A percentile compares a stretch with the other conserved stretches of the same genome.
phyloP scores from a whole-genome alignment of 1,140 invertebrate genomes.

The Grapholita molesta region DNA sequence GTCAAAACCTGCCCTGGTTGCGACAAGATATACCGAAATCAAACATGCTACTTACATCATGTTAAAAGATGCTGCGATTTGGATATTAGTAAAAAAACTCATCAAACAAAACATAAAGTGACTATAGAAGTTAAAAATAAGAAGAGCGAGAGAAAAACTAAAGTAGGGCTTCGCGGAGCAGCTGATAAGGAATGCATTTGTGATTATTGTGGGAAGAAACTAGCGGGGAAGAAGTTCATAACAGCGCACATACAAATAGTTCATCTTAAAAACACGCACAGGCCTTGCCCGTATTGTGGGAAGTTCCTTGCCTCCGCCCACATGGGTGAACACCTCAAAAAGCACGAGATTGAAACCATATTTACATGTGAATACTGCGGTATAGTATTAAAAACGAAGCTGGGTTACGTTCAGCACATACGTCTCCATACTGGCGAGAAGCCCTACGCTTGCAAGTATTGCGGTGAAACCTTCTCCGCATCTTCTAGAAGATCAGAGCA shows the following conservation, averaged over 20 bases:
- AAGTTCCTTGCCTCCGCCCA: constrained; percentile 54
- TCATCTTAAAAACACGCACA: constrained; percentile 58
- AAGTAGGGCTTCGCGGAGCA: constrained; percentile 51
- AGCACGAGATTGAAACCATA: constrained; percentile 31
- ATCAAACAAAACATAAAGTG: constrained; percentile 36
- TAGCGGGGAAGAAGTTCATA: constrained; percentile 51
- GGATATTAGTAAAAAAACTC: constrained; percentile 32
- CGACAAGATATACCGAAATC: constrained; percentile 52
- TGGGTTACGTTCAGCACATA: constrained; percentile 55
- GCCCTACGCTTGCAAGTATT: constrained; percentile 53
- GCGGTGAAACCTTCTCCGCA: constrained; percentile 52
- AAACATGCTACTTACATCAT: constrained; percentile 52
- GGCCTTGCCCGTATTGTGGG: constrained; percentile 56
- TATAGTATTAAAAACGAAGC: constrained; percentile 43
- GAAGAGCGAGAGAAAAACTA: constrained; percentile 34
- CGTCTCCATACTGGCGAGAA: constrained; percentile 58
- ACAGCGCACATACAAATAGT: constrained; percentile 61
- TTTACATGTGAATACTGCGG: constrained; percentile 56
- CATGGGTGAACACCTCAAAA: constrained; percentile 57
- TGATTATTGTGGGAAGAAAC: constrained; percentile 58
- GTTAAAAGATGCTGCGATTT: constrained; percentile 50
- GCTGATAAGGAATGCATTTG: constrained; percentile 48
- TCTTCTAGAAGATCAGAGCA: constrained; percentile 61
- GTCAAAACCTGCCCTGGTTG: constrained; percentile 52
- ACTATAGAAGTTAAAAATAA: constrained; percentile 40